Evolutionary conservation across 35 echinoderm and acorn worm species (phyloP).

Genomic region (Lytechinus variegatus): DNA sequence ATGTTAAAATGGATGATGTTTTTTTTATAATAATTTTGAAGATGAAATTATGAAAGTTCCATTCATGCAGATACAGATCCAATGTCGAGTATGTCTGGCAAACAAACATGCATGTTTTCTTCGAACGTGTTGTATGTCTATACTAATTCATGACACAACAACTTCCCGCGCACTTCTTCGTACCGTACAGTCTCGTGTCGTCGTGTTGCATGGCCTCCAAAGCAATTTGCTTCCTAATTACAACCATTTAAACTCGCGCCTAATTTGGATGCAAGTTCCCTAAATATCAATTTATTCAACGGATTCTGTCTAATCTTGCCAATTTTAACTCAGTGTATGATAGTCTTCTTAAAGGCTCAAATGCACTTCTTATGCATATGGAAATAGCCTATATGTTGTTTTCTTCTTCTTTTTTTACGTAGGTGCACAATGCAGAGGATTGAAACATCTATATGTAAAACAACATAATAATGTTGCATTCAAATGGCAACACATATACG

Average conservation of each 20-base stretch:
- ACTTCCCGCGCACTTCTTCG: neutral
- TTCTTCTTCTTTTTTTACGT: too few species aligned
- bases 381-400: too few species aligned
- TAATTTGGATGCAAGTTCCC: neutral
- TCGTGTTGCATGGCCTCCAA: neutral
- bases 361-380: too few species aligned
- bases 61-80: too few species aligned
- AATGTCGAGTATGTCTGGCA: too few species aligned
- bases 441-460: too few species aligned
- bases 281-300: neutral
- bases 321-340: neutral
- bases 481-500: too few species aligned
- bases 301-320: constrained; percentile 10
- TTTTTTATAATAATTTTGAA: too few species aligned
- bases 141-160: neutral
- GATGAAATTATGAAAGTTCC: too few species aligned
- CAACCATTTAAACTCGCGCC: neutral
- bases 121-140: neutral
- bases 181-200: neutral
- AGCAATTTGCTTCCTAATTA: neutral
- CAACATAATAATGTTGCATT: too few species aligned
- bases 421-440: too few species aligned
- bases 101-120: neutral
- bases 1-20: too few species aligned
- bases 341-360: neutral